Evolutionary conservation across 2,113 vertebrate genomes (phyloP).

Genomic region (Trogon surrucura): DNA sequence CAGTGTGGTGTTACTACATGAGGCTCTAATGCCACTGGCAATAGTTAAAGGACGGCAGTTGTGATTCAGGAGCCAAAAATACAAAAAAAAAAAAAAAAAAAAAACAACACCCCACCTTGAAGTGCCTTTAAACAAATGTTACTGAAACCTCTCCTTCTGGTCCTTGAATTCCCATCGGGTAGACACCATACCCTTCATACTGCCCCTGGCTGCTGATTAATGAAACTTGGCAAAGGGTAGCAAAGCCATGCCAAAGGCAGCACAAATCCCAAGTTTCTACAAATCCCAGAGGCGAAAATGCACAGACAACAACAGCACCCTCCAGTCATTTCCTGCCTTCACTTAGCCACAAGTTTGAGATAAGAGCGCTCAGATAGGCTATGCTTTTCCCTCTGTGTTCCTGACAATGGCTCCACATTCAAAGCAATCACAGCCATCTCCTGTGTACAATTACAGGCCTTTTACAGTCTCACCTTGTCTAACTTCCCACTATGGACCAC

Average conservation of each 20-base stretch:
- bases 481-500: constrained; percentile 26
- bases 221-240: constrained; percentile 23
- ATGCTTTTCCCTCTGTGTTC: not conserved
- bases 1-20: not conserved
- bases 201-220: constrained; percentile 58
- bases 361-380: constrained; percentile 15
- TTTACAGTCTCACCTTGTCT: constrained; percentile 65
- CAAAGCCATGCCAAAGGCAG: constrained; percentile 37
- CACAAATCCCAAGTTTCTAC: constrained; percentile 47
- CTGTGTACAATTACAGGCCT: constrained; percentile 57
- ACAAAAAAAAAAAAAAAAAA: not conserved
- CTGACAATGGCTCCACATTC: constrained; percentile 52
- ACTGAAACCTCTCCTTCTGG: not conserved
- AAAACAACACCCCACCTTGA: not conserved
- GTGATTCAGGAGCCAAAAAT: constrained; percentile 8
- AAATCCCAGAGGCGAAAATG: constrained; percentile 34
- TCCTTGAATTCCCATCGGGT: constrained; percentile 12
- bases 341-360: constrained; percentile 24
- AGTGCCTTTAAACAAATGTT: constrained; percentile 18
- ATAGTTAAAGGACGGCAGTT: constrained; percentile 21
- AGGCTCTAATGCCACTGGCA: constrained; percentile 37
- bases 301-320: not conserved
- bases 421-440: constrained; percentile 63
- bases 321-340: not conserved
- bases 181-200: constrained; percentile 27